Percentiles rank a stretch among this genome's conserved stretches.
These are phyloP conservation scores for Bugulina stolonifera DNA, from an alignment of 2,888 invertebrate species.

Conservation along the genomic window DNA sequence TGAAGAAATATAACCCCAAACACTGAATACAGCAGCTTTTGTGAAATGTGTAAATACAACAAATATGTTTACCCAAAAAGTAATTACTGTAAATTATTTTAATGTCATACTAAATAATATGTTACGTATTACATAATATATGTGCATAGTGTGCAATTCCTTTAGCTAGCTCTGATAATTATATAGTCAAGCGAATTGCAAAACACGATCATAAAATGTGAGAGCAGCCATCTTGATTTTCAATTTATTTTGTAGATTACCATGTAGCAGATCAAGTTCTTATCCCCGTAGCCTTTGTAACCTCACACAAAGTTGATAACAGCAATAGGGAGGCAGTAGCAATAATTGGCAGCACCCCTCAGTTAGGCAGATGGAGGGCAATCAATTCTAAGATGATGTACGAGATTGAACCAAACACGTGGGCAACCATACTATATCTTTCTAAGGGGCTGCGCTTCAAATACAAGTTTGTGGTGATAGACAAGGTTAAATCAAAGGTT, in stretches of 20 bases:
- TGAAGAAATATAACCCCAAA: too few relatives aligned
- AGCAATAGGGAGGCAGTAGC: neutral
- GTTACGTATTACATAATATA: too few relatives aligned
- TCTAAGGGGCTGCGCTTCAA: neutral
- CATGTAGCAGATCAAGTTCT: neutral
- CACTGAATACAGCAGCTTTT: too few relatives aligned
- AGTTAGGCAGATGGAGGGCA: conserved; percentile 21
- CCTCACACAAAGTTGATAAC: neutral
- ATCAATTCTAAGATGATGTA: conserved; percentile 1
- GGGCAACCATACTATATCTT: conserved; percentile 12
- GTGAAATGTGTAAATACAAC: too few relatives aligned
- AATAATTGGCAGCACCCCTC: conserved; percentile 9
- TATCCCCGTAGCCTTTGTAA: neutral
- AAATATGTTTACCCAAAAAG: too few relatives aligned
- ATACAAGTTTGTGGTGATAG: conserved; percentile 21
- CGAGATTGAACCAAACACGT: neutral
- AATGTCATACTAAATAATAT: too few relatives aligned
- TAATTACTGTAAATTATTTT: too few relatives aligned
- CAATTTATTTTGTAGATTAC: neutral
- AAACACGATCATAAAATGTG: too few relatives aligned
- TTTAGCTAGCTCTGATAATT: too few relatives aligned
- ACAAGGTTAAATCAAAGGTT: conserved; percentile 5
- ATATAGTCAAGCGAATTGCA: too few relatives aligned
- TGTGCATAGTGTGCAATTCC: too few relatives aligned
- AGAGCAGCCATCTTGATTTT: too few relatives aligned